Conservation (phyloP, 2,888 invertebrate species). For the Xestia rhomboidea region DNA sequence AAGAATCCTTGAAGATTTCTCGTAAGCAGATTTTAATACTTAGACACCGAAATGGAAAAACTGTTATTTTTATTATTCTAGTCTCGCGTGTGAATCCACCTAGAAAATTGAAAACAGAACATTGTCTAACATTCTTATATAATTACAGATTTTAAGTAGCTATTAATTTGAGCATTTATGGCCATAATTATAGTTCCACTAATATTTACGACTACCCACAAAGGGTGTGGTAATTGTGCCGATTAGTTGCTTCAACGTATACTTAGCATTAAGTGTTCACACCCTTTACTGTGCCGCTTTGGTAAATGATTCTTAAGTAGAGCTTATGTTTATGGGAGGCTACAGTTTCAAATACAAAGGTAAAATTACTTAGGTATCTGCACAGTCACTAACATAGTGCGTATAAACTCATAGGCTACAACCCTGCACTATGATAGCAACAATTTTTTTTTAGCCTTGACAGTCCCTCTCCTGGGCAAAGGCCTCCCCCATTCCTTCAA, state of each 20-base stretch:
- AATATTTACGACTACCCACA: conserved; percentile 43
- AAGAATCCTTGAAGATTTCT: not conserved
- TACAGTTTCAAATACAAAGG: not conserved
- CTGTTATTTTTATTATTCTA: not conserved
- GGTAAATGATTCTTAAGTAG: conserved; percentile 30
- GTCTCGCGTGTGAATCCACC: not conserved
- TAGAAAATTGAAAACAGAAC: not conserved
- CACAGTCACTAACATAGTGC: not conserved
- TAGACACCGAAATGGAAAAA: not conserved
- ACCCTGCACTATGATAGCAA: not conserved
- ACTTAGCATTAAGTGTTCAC: conserved; percentile 33
- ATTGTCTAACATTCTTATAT: not conserved
- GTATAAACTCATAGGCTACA: not conserved
- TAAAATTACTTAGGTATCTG: not conserved
- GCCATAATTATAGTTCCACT: conserved; percentile 26
- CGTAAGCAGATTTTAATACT: not conserved
- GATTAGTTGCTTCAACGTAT: conserved; percentile 37
- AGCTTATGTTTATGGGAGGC: conserved; percentile 15
- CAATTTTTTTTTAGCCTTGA: not conserved
- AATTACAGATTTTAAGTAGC: conserved; percentile 4
- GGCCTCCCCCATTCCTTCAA: too few relatives aligned
- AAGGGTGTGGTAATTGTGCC: conserved; percentile 50
- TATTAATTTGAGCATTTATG: conserved; percentile 17
- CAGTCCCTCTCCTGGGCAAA: too few relatives aligned
- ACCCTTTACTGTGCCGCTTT: conserved; percentile 23